Base-by-base conservation (phyloP, 2,888 invertebrate genomes). In the Drosophila formosana region DNA sequence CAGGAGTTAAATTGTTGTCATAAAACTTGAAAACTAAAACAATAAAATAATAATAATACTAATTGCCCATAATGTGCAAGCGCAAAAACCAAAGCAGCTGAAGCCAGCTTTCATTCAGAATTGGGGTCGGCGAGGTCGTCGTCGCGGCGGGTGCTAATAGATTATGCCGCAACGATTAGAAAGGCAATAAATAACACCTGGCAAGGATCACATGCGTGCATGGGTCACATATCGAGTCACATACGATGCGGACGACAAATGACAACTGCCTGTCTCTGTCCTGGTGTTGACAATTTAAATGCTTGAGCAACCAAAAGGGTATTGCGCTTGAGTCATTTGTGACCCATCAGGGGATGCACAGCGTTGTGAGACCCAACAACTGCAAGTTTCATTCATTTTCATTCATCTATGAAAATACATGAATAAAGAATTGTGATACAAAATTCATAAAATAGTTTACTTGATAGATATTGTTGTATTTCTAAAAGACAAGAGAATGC, bases 131-230 rank as follows among this genome's bases (percentile, higher is more conserved):
- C 49, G 62, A 63, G 76, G 66, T 65, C 47, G 68, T 63, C 49
- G 65, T 56, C 70, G 45, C 55, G 30, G 65, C 62, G 70, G 73
- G 82, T 75, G 86, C 80, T 90, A 90, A 90, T 91, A 91, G 90
- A 91, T 91, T 91, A 90, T 91, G 91, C 89, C 84, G 91, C 90
- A 91, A 91, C 88, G 90, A 91, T 91, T 91, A 91, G 90, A 79
- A 81, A 89, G 78, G 88, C 89, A 88, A 91, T 91, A 90, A 91
- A 92, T 90, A 88, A 85, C 92, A 92, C 91, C 91, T 92, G 92
- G 67, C 78, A 60, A 70, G 68, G 87, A 82, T 92, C 92, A 87
- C 91, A 92, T 91, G 92, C 91, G 89, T 90, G 91, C 74, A 41
- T 39, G 41, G 46, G 28, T 45, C 63, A 51, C 47, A 58, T 64